Evolutionary conservation across 2,888 invertebrate genomes (phyloP).

Genomic region (Nebria brevicollis): DNA sequence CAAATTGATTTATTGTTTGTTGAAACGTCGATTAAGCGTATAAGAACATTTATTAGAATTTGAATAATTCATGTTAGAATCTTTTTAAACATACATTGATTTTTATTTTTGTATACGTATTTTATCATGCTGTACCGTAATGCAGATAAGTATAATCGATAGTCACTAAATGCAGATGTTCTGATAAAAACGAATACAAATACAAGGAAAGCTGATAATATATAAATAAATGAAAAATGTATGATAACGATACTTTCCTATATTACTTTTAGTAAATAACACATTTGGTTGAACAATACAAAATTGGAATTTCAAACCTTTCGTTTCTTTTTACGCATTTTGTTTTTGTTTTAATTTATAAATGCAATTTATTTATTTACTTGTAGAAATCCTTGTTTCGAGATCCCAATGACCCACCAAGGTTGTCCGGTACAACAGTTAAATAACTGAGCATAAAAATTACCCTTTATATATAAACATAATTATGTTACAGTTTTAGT

Average conservation of each 20-base stretch:
- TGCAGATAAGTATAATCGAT: background rate
- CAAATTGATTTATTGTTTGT: background rate
- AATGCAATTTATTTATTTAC: background rate
- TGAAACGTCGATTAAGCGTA: background rate
- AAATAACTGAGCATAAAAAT: background rate
- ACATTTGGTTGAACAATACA: background rate
- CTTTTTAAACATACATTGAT: background rate
- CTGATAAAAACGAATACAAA: background rate
- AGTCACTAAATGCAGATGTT: background rate
- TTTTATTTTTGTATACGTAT: too few relatives aligned
- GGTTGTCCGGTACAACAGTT: background rate
- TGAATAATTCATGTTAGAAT: background rate
- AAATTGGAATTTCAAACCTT: background rate
- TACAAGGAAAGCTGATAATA: background rate
- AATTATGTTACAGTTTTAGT: too few relatives aligned
- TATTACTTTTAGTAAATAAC: background rate
- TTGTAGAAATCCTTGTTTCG: background rate
- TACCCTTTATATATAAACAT: background rate
- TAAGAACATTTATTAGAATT: background rate
- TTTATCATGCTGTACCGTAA: background rate
- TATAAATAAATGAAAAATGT: background rate
- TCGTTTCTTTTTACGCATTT: background rate
- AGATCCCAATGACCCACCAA: background rate
- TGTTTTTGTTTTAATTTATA: background rate
- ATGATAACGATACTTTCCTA: background rate